Base-by-base conservation (phyloP, 1,140 invertebrate genomes). In the Streblospio benedicti region DNA sequence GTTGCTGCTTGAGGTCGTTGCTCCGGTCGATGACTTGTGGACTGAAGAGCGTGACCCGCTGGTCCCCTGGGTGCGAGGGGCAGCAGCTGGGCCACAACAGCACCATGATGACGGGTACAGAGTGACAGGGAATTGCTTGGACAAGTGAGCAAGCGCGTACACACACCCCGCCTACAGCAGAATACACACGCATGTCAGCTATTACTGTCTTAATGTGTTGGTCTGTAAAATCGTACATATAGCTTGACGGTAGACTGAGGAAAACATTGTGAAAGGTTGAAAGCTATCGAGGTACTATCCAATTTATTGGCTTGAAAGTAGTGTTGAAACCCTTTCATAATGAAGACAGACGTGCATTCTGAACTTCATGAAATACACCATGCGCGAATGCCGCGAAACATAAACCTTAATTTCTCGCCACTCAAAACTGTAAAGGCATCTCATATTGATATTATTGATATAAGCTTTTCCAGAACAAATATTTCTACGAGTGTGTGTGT, bases 141-240 rank as follows among this genome's bases (percentile, higher is more conserved):
- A 75, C 20, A 82, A 67, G n/a, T 70, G 54, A 54, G 66, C 69
- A 53, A 82, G 63, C 16, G 79, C 73, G 67, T 80, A 76, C 59
- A 76, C 75, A 61, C 78, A 80, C 2, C 80, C 81, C 68, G 73
- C n/a, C n/a, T n/a, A 74, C 80, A 81, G 64, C n/a, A 70, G 69
- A 25, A 33, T 16, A 50, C 33, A n/a, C n/a, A n/a, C 47, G 23
- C n/a, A 1, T 25, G 47, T 52, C 50, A 52, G 28, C 32, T 12
- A 14, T 9, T 20, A 45, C 27, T 45, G n/a, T 43, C n/a, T 6
- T 6, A 45, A 45, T 9, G 1, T 5, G 12, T 27, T 45, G 14
- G 27, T 27, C 27, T 6, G 23, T 20, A 45, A 45, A 45, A 23
- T 45, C 44, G 23, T 45, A 14, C 27, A 23, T 2, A 27, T 23